These are phyloP conservation scores for Tinamus guttatus DNA, from an alignment of 2,113 vertebrate genomes.

Conservation along the genomic window DNA sequence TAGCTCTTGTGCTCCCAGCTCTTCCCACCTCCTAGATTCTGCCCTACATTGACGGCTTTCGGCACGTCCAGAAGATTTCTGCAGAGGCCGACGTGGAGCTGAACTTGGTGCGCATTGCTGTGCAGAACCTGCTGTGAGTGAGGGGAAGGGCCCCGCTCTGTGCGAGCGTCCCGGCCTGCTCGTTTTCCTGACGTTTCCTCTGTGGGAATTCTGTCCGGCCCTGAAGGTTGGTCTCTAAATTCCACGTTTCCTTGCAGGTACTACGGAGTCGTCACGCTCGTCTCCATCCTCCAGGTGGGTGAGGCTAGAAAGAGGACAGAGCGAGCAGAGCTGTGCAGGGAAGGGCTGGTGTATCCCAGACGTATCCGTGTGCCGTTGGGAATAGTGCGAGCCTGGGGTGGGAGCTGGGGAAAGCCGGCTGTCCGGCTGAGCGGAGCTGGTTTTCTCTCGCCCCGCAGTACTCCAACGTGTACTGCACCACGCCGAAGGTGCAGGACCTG, in stretches of 20 bases:
- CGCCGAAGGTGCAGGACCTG: conserved; percentile 93
- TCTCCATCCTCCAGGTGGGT: conserved; percentile 95
- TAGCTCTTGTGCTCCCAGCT: neutral
- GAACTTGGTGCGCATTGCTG: conserved; percentile 95
- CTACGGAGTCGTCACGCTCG: conserved; percentile 92
- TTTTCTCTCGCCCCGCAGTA: conserved; percentile 80
- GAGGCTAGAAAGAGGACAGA: rapidly evolving
- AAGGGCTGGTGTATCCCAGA: neutral
- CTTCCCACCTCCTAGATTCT: conserved; percentile 84
- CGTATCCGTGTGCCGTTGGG: rapidly evolving
- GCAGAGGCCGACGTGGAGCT: conserved; percentile 96
- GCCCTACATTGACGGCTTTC: conserved; percentile 94
- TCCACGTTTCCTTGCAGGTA: conserved; percentile 80
- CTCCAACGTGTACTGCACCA: conserved; percentile 97
- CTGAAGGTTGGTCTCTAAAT: rapidly evolving
- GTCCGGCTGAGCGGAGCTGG: neutral
- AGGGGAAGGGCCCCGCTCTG: neutral
- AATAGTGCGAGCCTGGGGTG: rapidly evolving
- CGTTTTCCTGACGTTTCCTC: neutral
- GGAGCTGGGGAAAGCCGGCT: rapidly evolving
- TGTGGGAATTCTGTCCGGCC: neutral
- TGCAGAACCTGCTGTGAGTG: conserved; percentile 95
- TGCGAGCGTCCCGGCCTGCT: neutral
- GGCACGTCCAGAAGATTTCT: conserved; percentile 96
- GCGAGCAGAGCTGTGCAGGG: too few species aligned